Conservation (phyloP, 2,113 vertebrate genomes). For the Mixornis gularis region DNA sequence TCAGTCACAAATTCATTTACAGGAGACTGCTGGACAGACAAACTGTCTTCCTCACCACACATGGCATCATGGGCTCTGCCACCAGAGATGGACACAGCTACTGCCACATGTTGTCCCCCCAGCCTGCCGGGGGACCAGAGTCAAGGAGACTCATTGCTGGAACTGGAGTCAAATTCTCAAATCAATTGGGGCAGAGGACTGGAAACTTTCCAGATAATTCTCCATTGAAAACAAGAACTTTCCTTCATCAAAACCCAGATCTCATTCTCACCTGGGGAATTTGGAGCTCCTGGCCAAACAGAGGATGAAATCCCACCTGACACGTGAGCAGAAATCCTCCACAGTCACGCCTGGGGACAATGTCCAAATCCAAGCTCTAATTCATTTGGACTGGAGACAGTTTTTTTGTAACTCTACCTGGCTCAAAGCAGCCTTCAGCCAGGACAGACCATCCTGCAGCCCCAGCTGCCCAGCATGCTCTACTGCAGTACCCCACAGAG, state of each 20-base stretch:
- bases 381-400: background rate
- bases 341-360: background rate
- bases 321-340: background rate
- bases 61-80: background rate
- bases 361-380: background rate
- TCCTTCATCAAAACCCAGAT: background rate
- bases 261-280: background rate
- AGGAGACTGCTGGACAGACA: background rate
- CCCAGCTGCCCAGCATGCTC: background rate
- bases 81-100: background rate
- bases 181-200: background rate
- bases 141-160: rapidly evolving
- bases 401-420: background rate
- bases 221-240: background rate
- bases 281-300: background rate
- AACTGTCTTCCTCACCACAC: background rate
- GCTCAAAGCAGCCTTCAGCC: background rate
- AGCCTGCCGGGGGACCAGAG: background rate
- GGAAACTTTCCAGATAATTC: background rate
- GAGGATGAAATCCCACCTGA: background rate
- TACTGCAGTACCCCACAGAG: rapidly evolving
- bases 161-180: background rate
- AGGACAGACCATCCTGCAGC: background rate
- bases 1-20: background rate
- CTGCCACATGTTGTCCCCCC: background rate